These are phyloP conservation scores for Eubucco bourcierii DNA, from an alignment of 2,113 vertebrate genomes.

Conservation along the genomic window DNA sequence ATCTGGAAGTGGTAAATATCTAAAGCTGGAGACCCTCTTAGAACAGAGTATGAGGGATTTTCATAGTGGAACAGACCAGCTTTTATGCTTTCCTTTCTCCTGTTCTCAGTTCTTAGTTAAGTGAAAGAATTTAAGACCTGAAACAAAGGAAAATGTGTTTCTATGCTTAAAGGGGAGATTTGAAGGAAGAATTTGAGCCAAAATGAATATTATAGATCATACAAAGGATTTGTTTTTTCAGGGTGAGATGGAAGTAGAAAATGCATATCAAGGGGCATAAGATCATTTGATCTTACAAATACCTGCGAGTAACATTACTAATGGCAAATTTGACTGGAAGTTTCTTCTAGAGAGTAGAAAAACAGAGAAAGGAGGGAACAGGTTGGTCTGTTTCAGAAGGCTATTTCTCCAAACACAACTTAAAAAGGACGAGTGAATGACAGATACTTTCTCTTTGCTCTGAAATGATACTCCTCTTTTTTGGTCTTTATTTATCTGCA, in stretches of 20 bases:
- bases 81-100: constrained; percentile 40
- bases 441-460: neutral
- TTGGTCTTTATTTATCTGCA: neutral
- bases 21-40: constrained; percentile 21
- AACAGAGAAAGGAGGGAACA: neutral
- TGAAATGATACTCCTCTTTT: neutral
- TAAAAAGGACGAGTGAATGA: neutral
- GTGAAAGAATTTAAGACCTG: neutral
- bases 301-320: neutral
- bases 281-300: neutral
- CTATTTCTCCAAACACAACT: neutral
- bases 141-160: neutral
- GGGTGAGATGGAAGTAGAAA: constrained; percentile 1
- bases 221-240: constrained; percentile 29
- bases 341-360: neutral
- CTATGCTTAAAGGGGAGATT: neutral
- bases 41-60: constrained; percentile 15
- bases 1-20: constrained; percentile 52
- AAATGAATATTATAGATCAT: neutral
- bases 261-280: neutral
- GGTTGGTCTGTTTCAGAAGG: neutral
- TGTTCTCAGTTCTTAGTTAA: constrained; percentile 19
- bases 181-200: neutral
- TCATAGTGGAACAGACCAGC: constrained; percentile 8
- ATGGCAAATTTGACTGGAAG: neutral